Percentiles rank a stretch among this genome's conserved stretches.
These are phyloP conservation scores for Spodoptera picta DNA, from an alignment of 2,888 invertebrate species.

Conservation along the genomic window DNA sequence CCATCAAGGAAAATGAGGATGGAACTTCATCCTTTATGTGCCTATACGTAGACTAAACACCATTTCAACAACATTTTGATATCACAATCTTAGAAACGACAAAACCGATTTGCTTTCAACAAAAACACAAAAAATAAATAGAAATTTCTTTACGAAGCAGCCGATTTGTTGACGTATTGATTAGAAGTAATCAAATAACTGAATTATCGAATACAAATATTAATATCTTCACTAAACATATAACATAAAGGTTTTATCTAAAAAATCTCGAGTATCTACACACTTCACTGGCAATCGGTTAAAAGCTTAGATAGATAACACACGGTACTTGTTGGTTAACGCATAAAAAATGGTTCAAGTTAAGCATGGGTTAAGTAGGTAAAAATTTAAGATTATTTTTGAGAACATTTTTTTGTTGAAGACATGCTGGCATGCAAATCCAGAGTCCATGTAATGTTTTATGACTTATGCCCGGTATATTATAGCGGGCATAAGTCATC, in stretches of 20 bases:
- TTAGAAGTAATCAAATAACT: constrained; percentile 7
- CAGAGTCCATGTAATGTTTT: too few relatives aligned
- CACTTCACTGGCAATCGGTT: constrained; percentile 52
- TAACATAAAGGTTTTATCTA: constrained; percentile 45
- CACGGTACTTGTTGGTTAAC: constrained; percentile 41
- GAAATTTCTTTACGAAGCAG: constrained; percentile 1
- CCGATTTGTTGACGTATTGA: constrained; percentile 32
- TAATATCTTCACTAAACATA: constrained; percentile 32
- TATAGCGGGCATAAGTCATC: neutral
- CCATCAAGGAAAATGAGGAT: too few relatives aligned
- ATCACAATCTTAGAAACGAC: too few relatives aligned
- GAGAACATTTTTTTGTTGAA: constrained; percentile 9
- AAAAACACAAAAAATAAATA: constrained; percentile 16
- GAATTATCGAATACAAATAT: constrained; percentile 25
- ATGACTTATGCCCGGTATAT: too few relatives aligned
- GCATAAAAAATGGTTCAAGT: constrained; percentile 44
- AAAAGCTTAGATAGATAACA: constrained; percentile 58
- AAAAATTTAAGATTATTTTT: constrained; percentile 18
- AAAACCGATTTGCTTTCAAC: too few relatives aligned
- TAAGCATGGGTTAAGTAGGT: constrained; percentile 26
- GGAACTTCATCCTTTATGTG: too few relatives aligned
- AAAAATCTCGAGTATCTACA: constrained; percentile 51
- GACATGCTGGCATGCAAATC: too few relatives aligned
- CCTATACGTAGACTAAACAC: neutral
- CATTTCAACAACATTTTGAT: too few relatives aligned